A percentile compares a stretch with the other conserved stretches of the same genome.
phyloP scores from a whole-genome alignment of 2,113 vertebrate genomes.

The Upupa epops region DNA sequence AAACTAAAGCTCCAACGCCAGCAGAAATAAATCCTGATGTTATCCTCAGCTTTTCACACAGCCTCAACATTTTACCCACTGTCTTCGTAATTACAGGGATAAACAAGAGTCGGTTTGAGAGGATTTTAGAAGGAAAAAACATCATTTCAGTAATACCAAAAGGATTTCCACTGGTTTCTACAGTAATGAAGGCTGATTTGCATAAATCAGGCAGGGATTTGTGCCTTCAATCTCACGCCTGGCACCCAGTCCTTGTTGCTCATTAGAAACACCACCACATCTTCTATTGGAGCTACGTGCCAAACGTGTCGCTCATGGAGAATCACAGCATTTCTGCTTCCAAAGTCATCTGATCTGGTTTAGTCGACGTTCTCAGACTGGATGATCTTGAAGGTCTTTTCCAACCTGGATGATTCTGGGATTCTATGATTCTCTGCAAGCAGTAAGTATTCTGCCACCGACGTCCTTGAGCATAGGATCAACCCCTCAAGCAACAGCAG shows the following conservation, averaged over 20 bases:
- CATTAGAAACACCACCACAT: fast-evolving
- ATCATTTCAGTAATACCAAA: not conserved
- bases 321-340: not conserved
- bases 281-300: not conserved
- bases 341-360: not conserved
- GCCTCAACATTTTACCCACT: not conserved
- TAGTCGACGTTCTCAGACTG: too few species aligned
- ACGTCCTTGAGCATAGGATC: not conserved
- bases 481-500: not conserved
- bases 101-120: not conserved
- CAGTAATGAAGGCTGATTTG: not conserved
- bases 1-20: not conserved
- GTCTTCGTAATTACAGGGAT: not conserved
- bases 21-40: not conserved
- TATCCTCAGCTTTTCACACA: not conserved
- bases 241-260: not conserved
- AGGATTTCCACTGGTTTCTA: not conserved
- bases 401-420: too few species aligned
- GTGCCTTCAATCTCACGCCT: not conserved
- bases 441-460: not conserved
- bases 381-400: too few species aligned
- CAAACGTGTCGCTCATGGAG: not conserved
- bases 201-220: not conserved
- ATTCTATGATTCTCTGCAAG: not conserved
- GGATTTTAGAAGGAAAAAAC: not conserved